Conservation (phyloP, 2,797 vertebrate genomes). For the Tachyglossus aculeatus region DNA sequence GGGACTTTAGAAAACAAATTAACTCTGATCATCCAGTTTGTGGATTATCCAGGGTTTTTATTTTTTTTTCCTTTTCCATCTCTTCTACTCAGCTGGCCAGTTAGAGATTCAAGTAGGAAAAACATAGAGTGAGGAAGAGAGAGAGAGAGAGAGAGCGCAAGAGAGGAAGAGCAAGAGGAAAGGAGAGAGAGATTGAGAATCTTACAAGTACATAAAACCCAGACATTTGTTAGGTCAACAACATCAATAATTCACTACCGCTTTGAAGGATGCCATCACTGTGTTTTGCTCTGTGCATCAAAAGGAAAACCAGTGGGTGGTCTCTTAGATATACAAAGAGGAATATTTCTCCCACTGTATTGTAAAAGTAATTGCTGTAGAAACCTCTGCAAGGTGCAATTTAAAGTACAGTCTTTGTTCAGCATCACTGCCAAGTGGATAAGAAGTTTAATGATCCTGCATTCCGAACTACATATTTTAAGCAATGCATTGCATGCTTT, state of each 20-base stretch:
- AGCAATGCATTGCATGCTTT: constrained; percentile 58
- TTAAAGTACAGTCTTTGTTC: constrained; percentile 31
- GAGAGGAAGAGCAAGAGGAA: neutral
- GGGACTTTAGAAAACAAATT: too few species aligned
- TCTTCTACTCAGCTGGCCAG: too few species aligned
- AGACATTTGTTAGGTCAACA: neutral
- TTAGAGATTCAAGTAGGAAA: too few species aligned
- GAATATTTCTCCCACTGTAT: neutral
- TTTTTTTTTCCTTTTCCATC: too few species aligned
- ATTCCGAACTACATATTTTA: constrained; percentile 47
- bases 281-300: neutral
- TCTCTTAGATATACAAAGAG: neutral
- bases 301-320: neutral
- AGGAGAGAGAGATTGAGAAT: neutral
- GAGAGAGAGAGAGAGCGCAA: neutral
- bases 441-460: constrained; percentile 49
- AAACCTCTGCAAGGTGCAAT: constrained; percentile 1
- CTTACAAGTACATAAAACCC: neutral
- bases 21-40: too few species aligned
- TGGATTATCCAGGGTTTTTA: too few species aligned
- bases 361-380: constrained; percentile 35
- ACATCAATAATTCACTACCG: neutral
- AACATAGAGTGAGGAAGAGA: neutral
- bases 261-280: neutral
- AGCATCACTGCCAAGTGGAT: constrained; percentile 24